Percentiles rank a stretch among this genome's conserved stretches.
Conservation (phyloP, 37 sponge, comb jelly and placozoan species). For the Eunapius fragilis region DNA sequence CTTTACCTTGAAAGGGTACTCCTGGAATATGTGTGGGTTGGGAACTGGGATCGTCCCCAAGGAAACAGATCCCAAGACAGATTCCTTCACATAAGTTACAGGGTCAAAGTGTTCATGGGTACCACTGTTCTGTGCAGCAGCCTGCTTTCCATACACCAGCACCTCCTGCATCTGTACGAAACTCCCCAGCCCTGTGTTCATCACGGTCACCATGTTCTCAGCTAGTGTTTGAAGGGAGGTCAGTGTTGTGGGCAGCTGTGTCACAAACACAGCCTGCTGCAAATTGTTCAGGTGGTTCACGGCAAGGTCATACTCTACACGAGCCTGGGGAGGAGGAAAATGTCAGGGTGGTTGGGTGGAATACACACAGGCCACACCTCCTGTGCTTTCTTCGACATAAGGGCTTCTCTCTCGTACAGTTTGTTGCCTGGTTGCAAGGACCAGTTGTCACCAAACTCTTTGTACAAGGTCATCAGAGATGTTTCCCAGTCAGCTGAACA, state of each 20-base stretch:
- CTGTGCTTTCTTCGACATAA: slow-evolving; percentile 28
- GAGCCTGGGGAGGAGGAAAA: slow-evolving; percentile 1
- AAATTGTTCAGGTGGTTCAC: slow-evolving; percentile 11
- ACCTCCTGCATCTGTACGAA: slow-evolving; percentile 43
- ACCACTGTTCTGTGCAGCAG: not conserved
- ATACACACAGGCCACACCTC: slow-evolving; percentile 36
- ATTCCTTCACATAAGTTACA: slow-evolving; percentile 17
- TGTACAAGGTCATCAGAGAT: slow-evolving; percentile 34
- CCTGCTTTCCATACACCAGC: slow-evolving; percentile 8
- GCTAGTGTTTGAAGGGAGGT: slow-evolving; percentile 5
- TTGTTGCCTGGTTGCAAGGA: slow-evolving; percentile 55
- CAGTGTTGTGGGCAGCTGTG: slow-evolving; percentile 42
- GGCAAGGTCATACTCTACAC: slow-evolving; percentile 23
- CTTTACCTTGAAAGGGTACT: slow-evolving; percentile 51
- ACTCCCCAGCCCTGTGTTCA: slow-evolving; percentile 44
- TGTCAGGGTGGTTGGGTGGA: not conserved
- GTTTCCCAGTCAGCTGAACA: slow-evolving; percentile 64
- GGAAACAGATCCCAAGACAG: slow-evolving; percentile 17
- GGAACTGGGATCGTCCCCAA: slow-evolving; percentile 23
- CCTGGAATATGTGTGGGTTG: slow-evolving; percentile 35
- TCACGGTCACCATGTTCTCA: slow-evolving; percentile 54
- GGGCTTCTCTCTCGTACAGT: slow-evolving; percentile 53
- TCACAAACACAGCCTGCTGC: slow-evolving; percentile 6
- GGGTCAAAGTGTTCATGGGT: slow-evolving; percentile 36
- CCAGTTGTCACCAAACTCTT: slow-evolving; percentile 59